Evolutionary conservation across 1,140 invertebrate species (phyloP), one percentile per base, ranked within the genome.

Genomic region (Diachasmimorpha longicaudata): DNA sequence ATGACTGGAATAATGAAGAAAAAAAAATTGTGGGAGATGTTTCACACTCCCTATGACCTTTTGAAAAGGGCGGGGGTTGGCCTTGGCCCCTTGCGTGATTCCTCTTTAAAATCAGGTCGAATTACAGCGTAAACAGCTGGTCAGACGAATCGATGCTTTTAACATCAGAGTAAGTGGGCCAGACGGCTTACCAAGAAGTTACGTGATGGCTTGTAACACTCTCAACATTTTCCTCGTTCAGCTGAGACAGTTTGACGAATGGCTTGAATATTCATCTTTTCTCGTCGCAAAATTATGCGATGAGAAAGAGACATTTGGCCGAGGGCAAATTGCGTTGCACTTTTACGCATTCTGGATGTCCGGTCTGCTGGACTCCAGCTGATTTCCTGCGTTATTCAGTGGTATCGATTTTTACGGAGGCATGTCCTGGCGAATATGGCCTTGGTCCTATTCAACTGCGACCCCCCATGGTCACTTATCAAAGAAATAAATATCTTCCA

Each of bases 61-160:
- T 63, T 19, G 58, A 2, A 11, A 63, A 63, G 19, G 23, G 23
- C 21, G 58, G 21, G 13, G 58, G 58, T 63, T 19, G 48, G 6
- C 48, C n/a, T 55, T 55, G 48, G 23, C 23, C 4, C 23, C 21
- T 63, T 63, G 58, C 58, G 58, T 63, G 58, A 63, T 63, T 63
- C 11, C 14, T 8, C 14, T 63, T 31, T 63, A n/a, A 19, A 63
- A 63, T 8, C 21, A 31, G 58, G 58, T 63, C 23, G 14, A 63
- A 63, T 63, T 63, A 63, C 58, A 63, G 48, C 48, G 48, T 52
- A n/a, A 52, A 52, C 48, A 52, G 46, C 42, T 31, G 69, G 69
- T 70, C 21, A 44, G 69, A 19, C 69, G 69, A 46, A 70, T 70
- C 69, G 21, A 70, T 70, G 46, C 11, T 46, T 44, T 48, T 70